Conservation (phyloP, 2,113 vertebrate species). For the Mustelus asterias region DNA sequence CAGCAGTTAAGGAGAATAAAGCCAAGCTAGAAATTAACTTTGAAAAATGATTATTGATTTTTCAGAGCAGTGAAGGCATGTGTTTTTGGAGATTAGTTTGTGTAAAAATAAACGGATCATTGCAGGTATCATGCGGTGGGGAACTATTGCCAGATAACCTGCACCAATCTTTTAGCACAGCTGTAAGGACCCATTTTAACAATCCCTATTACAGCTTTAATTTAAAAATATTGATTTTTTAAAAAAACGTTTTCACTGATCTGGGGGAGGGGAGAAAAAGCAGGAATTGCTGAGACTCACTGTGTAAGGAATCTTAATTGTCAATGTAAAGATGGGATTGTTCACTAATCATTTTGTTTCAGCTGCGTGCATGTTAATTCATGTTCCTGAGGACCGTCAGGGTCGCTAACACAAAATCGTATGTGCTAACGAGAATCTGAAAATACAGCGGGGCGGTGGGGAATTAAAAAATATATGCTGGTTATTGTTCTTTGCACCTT, state of each 20-base stretch:
- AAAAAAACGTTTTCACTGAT: neutral
- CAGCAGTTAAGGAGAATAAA: neutral
- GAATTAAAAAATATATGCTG: neutral
- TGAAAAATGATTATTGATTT: neutral
- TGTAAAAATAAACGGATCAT: neutral
- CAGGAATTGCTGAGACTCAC: neutral
- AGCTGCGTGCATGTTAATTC: neutral
- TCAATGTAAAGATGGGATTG: neutral
- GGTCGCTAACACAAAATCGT: neutral
- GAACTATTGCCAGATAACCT: neutral
- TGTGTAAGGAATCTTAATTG: neutral
- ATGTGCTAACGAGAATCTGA: neutral
- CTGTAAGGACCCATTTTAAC: neutral
- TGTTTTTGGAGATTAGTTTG: neutral
- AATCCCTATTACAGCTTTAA: neutral
- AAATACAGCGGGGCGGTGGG: neutral
- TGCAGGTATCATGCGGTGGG: neutral
- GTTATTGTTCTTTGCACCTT: neutral
- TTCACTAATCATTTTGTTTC: neutral
- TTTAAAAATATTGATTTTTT: slow-evolving; percentile 6
- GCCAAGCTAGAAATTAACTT: neutral
- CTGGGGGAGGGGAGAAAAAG: neutral
- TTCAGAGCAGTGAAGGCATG: neutral
- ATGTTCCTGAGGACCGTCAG: neutral
- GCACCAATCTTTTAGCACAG: neutral